phyloP scores from a whole-genome alignment of 2,797 vertebrate genomes.

The Alcedo atthis region DNA sequence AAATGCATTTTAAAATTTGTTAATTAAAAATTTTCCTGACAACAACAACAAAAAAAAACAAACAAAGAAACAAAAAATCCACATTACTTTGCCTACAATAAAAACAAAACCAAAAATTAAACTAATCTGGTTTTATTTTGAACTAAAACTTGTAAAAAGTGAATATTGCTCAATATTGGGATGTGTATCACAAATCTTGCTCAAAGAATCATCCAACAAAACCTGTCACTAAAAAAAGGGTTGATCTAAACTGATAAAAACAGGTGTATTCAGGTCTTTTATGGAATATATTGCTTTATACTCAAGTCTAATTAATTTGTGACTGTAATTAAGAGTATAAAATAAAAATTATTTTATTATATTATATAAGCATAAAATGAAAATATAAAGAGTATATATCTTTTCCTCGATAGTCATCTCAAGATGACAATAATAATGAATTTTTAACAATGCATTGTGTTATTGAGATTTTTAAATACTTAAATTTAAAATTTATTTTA shows the following conservation, averaged over 20 bases:
- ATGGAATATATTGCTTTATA: background rate
- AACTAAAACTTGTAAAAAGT: background rate
- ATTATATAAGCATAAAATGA: background rate
- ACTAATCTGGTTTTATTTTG: background rate
- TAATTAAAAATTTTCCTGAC: constrained; percentile 2
- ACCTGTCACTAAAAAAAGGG: background rate
- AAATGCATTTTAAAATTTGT: background rate
- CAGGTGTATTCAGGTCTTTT: background rate
- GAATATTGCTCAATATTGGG: background rate
- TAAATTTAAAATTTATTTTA: no score
- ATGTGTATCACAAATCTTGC: background rate
- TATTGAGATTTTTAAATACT: background rate
- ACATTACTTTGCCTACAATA: background rate
- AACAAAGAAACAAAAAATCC: no score
- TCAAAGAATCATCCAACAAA: fast-evolving
- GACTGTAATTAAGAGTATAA: background rate
- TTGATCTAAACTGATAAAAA: background rate
- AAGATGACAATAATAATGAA: background rate
- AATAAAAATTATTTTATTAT: background rate
- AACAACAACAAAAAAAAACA: background rate
- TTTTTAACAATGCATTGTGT: background rate
- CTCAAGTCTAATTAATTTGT: background rate
- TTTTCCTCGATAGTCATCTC: background rate
- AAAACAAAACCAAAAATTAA: background rate
- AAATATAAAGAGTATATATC: background rate